These are phyloP conservation scores for Tokudaia tokunoshimensis DNA, from an alignment of 2,797 vertebrate genomes.

Conservation along the genomic window DNA sequence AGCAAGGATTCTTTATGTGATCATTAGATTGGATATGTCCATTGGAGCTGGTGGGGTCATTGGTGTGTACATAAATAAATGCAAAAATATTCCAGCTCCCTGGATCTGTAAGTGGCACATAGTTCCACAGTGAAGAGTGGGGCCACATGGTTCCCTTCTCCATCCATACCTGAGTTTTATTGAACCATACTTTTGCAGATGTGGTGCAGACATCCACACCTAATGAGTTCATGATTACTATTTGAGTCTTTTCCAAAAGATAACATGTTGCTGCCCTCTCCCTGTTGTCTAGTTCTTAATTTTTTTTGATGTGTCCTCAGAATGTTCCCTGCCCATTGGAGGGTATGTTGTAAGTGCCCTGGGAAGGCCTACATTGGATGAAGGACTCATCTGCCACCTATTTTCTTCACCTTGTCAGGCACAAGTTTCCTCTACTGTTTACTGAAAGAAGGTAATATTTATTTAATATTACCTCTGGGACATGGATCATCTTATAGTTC, in stretches of 20 bases:
- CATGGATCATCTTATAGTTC: not conserved
- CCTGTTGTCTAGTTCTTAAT: not conserved
- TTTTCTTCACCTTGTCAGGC: not conserved
- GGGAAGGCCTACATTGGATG: too few species aligned
- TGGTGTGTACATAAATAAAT: not conserved
- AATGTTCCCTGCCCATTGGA: not conserved
- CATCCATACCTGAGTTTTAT: not conserved
- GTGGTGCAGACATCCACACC: too few species aligned
- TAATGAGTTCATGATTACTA: not conserved
- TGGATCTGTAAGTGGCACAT: not conserved
- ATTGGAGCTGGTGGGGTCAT: not conserved
- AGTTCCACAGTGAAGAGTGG: not conserved
- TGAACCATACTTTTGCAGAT: not conserved
- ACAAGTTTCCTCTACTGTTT: not conserved
- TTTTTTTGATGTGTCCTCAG: not conserved
- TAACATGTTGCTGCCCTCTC: not conserved
- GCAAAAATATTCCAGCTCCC: too few species aligned
- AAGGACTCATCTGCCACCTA: not conserved
- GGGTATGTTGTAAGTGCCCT: not conserved
- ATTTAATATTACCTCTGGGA: not conserved
- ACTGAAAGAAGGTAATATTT: not conserved
- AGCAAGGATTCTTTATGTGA: not conserved
- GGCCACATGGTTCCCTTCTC: not conserved
- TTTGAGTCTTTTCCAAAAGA: not conserved
- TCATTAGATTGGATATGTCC: not conserved